Evolutionary conservation across 53 echinoderm and acorn worm species (phyloP).

Genomic region (Paelopatides confundens): DNA sequence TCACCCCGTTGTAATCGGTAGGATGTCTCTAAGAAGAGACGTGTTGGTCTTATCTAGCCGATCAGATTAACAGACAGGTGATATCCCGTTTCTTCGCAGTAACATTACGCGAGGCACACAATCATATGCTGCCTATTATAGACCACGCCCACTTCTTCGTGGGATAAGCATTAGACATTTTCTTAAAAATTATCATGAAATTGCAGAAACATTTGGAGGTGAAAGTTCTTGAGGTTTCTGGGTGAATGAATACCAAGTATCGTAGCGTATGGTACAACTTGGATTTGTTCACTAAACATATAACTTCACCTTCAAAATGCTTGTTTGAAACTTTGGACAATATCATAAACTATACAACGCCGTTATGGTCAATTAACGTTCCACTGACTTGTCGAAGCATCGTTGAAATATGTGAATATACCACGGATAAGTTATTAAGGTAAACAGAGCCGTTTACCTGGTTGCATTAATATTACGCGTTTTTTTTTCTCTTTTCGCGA

Average conservation of each 20-base stretch:
- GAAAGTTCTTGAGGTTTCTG: conserved; percentile 4
- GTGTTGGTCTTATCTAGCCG: no score
- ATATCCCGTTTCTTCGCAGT: no score
- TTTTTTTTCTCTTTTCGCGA: not conserved
- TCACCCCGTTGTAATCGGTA: no score
- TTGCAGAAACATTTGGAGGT: not conserved
- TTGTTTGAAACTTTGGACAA: not conserved
- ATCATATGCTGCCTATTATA: no score
- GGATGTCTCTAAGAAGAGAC: no score
- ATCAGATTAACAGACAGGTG: no score
- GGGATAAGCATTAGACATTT: no score
- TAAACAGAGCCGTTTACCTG: not conserved
- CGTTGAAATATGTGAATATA: conserved; percentile 4
- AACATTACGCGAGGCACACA: no score
- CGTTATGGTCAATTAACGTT: conserved; percentile 21
- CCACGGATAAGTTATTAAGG: no score
- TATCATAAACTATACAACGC: not conserved
- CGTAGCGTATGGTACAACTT: not conserved
- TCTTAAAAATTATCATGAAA: no score
- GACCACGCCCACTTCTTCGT: no score
- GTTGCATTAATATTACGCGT: not conserved
- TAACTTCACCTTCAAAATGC: not conserved
- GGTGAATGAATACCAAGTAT: not conserved
- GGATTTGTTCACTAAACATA: not conserved
- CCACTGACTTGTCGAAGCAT: not conserved